Evolutionary conservation across 1,140 invertebrate species (phyloP), one percentile per base, ranked within the genome.

Genomic region (Trichomalopsis sarcophagae): DNA sequence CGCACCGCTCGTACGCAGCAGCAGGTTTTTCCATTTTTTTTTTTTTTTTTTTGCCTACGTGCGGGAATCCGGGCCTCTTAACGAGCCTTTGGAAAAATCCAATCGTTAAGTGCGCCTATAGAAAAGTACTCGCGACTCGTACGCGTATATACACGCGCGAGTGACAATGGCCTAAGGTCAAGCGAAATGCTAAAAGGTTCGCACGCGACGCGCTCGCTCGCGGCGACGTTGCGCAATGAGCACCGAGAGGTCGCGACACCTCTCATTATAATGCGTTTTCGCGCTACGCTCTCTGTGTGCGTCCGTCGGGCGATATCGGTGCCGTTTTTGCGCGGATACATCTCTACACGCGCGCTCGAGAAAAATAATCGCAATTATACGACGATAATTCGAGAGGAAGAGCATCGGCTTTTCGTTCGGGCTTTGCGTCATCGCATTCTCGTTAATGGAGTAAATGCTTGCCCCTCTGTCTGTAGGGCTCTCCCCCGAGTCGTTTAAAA

Each of bases 161-260:
- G 13, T 14, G 36, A 44, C 33, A n/a, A n/a, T 33, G 7, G 73
- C 73, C 2, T 33, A n/a, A 17, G 73, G 21, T 75, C 21, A 75
- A n/a, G 71, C 73, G 36, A 33, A 33, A 7, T 11, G 36, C 17
- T 40, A 75, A 44, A 40, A 40, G 30, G 73, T 75, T 75, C 36
- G 68, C 68, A 71, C 68, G 68, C 9, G 66, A 27, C 27, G 21
- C n/a, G 50, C 50, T 13, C 14, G 27, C 27, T 27, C 1, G 17
- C 14, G 50, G 17, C 13, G 9, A 4, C 66, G 23, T 71, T 71
- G 68, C 68, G 27, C 68, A 71, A 71, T 71, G 68, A 33, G 68
- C 68, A 71, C 68, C 68, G 68, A 71, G 68, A 71, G 68, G 68
- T 71, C 68, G 30, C 68, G 30, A 30, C 23, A 71, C 68, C 30